These are phyloP conservation scores for Pica pica DNA, from an alignment of 2,113 vertebrate genomes.

Conservation along the genomic window DNA sequence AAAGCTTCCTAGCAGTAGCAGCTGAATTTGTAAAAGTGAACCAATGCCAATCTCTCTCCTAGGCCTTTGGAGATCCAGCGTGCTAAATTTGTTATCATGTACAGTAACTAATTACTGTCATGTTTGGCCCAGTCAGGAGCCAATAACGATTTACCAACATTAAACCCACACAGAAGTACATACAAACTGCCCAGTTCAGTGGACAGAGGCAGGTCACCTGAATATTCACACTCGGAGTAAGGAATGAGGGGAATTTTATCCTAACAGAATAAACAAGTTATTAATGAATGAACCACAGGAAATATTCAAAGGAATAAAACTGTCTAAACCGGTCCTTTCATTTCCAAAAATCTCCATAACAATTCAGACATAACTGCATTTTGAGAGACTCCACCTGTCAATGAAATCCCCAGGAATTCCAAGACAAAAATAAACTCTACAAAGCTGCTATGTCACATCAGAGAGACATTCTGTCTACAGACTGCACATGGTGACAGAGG, in stretches of 20 bases:
- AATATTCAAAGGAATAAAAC: not conserved
- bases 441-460: rapidly evolving
- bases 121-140: not conserved
- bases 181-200: not conserved
- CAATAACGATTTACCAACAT: not conserved
- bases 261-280: not conserved
- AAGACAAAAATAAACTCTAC: not conserved
- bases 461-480: not conserved
- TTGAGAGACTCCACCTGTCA: not conserved
- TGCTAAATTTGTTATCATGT: not conserved
- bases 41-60: not conserved
- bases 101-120: not conserved
- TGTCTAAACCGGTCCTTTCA: not conserved
- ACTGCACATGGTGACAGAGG: not conserved
- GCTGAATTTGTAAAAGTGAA: not conserved
- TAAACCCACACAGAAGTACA: not conserved
- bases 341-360: not conserved
- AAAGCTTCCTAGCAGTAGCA: not conserved
- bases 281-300: not conserved
- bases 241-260: not conserved
- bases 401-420: not conserved
- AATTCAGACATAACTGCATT: not conserved
- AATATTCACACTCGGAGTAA: not conserved
- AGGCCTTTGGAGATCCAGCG: not conserved
- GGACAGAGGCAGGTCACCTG: not conserved